A percentile compares a stretch with the other conserved stretches of the same genome.
phyloP scores from a whole-genome alignment of 2,797 vertebrate genomes.

The Acanthurus lineatus region DNA sequence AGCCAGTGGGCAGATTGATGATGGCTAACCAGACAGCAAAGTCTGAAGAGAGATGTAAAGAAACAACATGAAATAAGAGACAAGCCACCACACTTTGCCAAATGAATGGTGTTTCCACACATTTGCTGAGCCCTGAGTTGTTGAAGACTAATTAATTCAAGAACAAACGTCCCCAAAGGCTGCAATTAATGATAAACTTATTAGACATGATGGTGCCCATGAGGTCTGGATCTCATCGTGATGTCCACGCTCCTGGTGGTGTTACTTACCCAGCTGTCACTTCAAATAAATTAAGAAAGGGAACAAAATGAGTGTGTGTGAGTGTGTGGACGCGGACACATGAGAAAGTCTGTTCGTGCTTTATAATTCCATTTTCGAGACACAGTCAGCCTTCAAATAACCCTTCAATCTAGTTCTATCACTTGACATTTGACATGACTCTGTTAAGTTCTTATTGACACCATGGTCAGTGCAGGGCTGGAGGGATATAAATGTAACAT shows the following conservation, averaged over 20 bases:
- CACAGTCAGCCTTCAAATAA: constrained; percentile 53
- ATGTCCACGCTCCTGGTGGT: constrained; percentile 73
- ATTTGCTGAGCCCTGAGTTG: constrained; percentile 71
- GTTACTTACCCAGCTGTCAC: constrained; percentile 81
- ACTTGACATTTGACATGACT: constrained; percentile 71
- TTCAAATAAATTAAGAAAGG: constrained; percentile 75
- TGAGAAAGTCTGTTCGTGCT: constrained; percentile 35
- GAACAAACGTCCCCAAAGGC: constrained; percentile 84
- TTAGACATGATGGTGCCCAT: constrained; percentile 84
- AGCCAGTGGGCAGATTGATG: constrained; percentile 60
- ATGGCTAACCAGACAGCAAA: constrained; percentile 39
- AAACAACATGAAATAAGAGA: constrained; percentile 52
- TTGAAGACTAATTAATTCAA: constrained; percentile 86
- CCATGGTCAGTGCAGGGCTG: constrained; percentile 36
- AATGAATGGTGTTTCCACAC: constrained; percentile 68
- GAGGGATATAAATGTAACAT: constrained; percentile 56
- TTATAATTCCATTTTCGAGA: constrained; percentile 43
- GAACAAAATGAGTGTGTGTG: constrained; percentile 33
- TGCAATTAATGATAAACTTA: constrained; percentile 87
- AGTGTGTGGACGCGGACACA: constrained; percentile 1
- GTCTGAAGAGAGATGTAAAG: constrained; percentile 37
- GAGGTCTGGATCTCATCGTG: constrained; percentile 81
- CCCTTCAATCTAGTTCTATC: constrained; percentile 46
- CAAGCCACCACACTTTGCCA: constrained; percentile 37
- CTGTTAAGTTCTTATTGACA: constrained; percentile 67